Evolutionary conservation across 1,140 invertebrate genomes (phyloP), one percentile per base, ranked within the genome.

Genomic region (Araneus ventricosus): DNA sequence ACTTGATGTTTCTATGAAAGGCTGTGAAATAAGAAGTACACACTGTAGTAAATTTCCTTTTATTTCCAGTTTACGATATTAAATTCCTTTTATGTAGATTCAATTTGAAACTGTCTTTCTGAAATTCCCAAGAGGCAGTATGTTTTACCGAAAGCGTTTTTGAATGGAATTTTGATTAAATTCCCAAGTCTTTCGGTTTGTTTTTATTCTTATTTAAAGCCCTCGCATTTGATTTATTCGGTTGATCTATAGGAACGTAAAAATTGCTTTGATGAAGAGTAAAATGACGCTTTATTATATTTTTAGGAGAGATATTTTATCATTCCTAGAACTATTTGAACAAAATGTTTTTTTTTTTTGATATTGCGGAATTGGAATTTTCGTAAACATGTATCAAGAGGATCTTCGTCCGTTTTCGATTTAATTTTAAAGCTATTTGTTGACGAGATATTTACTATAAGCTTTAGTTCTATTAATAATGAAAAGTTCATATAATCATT

Each of bases 91-190:
- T 75, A 75, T 75, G 70, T 75, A 75, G 70, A 75, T 75, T 34
- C 70, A 75, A 75, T 75, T 75, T 75, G 70, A 75, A 75, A 20
- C 10, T 75, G 70, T 75, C 70, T 75, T 37, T 75, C 34, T 37
- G 30, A 20, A 75, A 37, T 37, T 34, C 27, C 17, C 27, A 37
- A 75, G 30, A 37, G 70, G 34, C 37, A 75, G 27, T 34, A 20
- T 75, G 30, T 75, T 75, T 75, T 75, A 75, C 34, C 70, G 70
- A 75, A 75, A 75, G 70, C 34, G 70, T 75, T 75, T 75, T 75
- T 75, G 30, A 75, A 75, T 75, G 70, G 70, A 75, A 75, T 75
- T 75, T 75, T 75, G 70, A 75, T 75, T 75, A 75, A 75, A 75
- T 75, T 75, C 30, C 70, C 30, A 67, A 27, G 63, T 67, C n/a